Conservation (phyloP, 2,797 vertebrate species). For the Cirrhinus molitorella region DNA sequence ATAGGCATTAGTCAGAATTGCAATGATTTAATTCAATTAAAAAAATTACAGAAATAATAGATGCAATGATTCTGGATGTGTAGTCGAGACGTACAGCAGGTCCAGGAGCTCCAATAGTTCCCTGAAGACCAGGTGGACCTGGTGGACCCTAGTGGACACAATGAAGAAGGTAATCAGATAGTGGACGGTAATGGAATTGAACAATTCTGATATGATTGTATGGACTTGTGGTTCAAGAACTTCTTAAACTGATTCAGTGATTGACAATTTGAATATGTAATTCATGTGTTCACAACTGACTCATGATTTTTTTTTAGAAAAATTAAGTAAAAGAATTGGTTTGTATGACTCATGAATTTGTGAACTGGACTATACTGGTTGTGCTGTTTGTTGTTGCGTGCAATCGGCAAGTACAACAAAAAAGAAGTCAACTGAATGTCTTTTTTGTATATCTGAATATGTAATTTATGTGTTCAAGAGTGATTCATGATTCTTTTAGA, state of each 20-base stretch:
- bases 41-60: neutral
- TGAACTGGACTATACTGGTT: neutral
- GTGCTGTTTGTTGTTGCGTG: neutral
- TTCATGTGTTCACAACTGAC: neutral
- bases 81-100: conserved; percentile 88
- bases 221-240: neutral
- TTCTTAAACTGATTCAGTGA: neutral
- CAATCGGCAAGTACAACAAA: too few relatives aligned
- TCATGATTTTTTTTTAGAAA: too few relatives aligned
- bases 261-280: neutral
- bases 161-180: neutral
- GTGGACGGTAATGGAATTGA: neutral
- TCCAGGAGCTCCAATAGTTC: conserved; percentile 94
- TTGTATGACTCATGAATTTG: neutral
- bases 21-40: neutral
- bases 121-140: conserved; percentile 94
- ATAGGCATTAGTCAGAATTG: neutral
- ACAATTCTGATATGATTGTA: neutral
- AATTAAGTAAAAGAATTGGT: too few relatives aligned
- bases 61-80: neutral
- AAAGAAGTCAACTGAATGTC: too few relatives aligned
- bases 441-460: too few relatives aligned
- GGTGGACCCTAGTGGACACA: conserved; percentile 88
- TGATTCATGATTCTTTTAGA: neutral
- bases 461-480: neutral